Base-by-base conservation (phyloP, 2,888 invertebrate genomes). In the Hydropsyche betteni region DNA sequence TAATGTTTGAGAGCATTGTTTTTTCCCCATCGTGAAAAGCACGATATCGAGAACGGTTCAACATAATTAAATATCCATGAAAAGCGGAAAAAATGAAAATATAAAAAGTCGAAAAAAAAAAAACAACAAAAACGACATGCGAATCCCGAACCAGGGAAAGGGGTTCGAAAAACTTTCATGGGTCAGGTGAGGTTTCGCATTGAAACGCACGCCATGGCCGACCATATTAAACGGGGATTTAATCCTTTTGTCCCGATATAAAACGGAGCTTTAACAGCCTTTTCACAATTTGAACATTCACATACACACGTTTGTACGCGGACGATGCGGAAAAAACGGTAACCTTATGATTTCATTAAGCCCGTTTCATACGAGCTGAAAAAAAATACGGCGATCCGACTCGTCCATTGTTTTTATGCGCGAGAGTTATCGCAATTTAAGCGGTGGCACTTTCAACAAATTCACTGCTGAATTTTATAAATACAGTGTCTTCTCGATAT, bases 201-300 rank as follows among this genome's bases (percentile, higher is more conserved):
- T 70, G 70, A 70, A 70, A 70, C 53, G 51, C 70, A 70, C 70
- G 70, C 70, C 16, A 14, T 12, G 14, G 33, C 16, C 36, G 70
- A 70, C 70, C 51, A 53, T 53, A 70, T 70, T 70, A 70, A 70
- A 70, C 70, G 53, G 51, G 70, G 53, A 70, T 70, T 70, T 53
- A 53, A 70, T 70, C 70, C 70, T 70, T 70, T 70, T 70, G 70
- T 70, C 52, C 53, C 70, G 34, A 24, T 70, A 70, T 53, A 70
- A 70, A 70, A 53, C 52, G 51, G 53, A 52, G 52, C 12, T 51
- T 70, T 70, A 64, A 53, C 53, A 10, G 33, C 70, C 53, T 70
- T 51, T 53, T 70, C 52, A 53, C 70, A 70, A 53, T 70, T 70
- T 16, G n/a, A 69, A 51, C n/a, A 14, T 24, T 24, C 24, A 24